Base-by-base conservation (phyloP, 2,888 invertebrate genomes). In the Cephus pulcher region DNA sequence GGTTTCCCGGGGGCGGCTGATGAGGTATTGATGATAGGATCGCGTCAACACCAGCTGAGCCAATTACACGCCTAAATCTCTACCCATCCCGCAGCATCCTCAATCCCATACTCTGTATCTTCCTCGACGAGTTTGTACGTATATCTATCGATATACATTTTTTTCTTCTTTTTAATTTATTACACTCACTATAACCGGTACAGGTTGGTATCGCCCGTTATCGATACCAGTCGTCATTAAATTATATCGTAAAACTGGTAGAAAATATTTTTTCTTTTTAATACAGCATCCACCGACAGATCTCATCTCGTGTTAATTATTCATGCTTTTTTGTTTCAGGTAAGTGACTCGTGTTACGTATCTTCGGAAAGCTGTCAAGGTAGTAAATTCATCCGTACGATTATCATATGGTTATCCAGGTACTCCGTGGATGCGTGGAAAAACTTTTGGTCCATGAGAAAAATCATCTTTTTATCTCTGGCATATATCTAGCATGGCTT, bases 21-120 rank as follows among this genome's bases (percentile, higher is more conserved):
- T 93, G 93, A 93, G 94, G 92, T 93, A 94, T 94, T 94, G 93
- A 94, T 94, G 93, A 93, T 93, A 93, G 92, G 92, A 92, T 92
- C 92, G 92, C 93, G 93, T 93, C 93, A 92, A 92, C 93, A 93
- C 93, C 94, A 94, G 93, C 93, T 94, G 94, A 94, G 93, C 94
- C 93, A 94, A 94, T 94, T 94, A 94, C 93, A 92, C 89, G 90
- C 87, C 90, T 90, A 90, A 91, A 91, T 91, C 91, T 90, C 89
- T 84, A 81, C 86, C 85, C 87, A 85, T 83, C 84, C 81, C 78
- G 78, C 83, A 82, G 80, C 81, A 77, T 74, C 78, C 77, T 76
- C 83, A 77, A 77, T 80, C 81, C 82, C 80, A 34, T 33, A 71
- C 73, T 76, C 37, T 23, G 56, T 56, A 56, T 56, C 56, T 23